Percentiles rank a stretch among this genome's conserved stretches.
These are phyloP conservation scores for Pseudopodoces humilis DNA, from an alignment of 2,113 vertebrate genomes.

Conservation along the genomic window DNA sequence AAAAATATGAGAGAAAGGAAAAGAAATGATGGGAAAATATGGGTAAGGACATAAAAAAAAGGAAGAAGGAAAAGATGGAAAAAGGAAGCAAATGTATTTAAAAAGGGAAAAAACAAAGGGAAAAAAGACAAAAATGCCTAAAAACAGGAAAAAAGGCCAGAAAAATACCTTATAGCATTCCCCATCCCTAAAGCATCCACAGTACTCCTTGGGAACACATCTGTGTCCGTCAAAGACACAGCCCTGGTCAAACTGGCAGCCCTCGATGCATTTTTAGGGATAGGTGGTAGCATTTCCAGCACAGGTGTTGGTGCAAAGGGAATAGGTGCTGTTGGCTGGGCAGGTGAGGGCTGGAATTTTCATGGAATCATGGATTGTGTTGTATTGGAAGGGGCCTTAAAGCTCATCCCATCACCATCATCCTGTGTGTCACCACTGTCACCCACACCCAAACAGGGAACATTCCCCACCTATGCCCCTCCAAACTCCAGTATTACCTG, in stretches of 20 bases:
- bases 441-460: too few species aligned
- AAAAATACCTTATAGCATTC: slow-evolving; percentile 59
- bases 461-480: neutral
- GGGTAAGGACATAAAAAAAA: neutral
- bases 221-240: slow-evolving; percentile 66
- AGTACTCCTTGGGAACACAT: slow-evolving; percentile 71
- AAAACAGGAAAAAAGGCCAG: neutral
- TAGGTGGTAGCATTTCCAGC: slow-evolving; percentile 29
- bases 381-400: neutral
- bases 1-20: neutral
- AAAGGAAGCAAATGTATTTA: neutral
- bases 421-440: neutral
- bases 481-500: neutral
- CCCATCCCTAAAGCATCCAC: slow-evolving; percentile 79
- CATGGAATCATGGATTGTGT: neutral
- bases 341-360: slow-evolving; percentile 67
- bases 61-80: neutral
- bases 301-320: slow-evolving; percentile 75
- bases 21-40: neutral
- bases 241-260: slow-evolving; percentile 77
- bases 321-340: slow-evolving; percentile 78
- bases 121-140: neutral
- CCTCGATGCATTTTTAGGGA: slow-evolving; percentile 71
- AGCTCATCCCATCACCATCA: neutral
- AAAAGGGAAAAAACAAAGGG: neutral